phyloP scores from a whole-genome alignment of 2,888 invertebrate genomes.

The Drosophila koepferae region DNA sequence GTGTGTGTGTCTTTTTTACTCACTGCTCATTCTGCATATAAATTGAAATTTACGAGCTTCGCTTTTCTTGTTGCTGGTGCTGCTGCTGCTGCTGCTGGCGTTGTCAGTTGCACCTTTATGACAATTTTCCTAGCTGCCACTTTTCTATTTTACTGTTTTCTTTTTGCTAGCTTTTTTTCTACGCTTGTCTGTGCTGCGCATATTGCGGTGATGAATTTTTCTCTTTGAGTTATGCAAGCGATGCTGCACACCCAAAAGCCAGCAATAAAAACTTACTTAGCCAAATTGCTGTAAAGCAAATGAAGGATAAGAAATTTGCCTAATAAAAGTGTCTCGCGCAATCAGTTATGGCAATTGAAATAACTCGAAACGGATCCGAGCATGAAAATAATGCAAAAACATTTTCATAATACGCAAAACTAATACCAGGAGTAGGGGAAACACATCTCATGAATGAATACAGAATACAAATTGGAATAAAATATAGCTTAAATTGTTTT shows the following conservation, averaged over 20 bases:
- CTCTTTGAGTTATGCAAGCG: conserved; percentile 74
- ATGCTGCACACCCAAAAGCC: conserved; percentile 20
- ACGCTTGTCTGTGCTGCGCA: conserved; percentile 63
- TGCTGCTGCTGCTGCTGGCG: conserved; percentile 31
- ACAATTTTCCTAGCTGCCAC: conserved; percentile 77
- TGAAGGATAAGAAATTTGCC: conserved; percentile 65
- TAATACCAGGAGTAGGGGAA: not conserved
- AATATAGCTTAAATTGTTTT: not conserved
- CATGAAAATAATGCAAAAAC: not conserved
- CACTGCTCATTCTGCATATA: conserved; percentile 83
- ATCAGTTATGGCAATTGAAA: conserved; percentile 13
- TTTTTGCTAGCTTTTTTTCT: conserved; percentile 22
- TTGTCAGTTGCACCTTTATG: conserved; percentile 83
- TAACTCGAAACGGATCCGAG: not conserved
- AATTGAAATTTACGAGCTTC: conserved; percentile 83
- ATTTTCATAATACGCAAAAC: not conserved
- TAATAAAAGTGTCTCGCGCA: conserved; percentile 50
- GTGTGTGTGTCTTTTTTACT: conserved; percentile 44
- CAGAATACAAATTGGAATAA: not conserved
- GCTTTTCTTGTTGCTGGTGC: conserved; percentile 24
- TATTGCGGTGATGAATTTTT: conserved; percentile 83
- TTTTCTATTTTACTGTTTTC: conserved; percentile 55
- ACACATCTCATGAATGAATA: not conserved
- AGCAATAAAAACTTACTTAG: conserved; percentile 72
- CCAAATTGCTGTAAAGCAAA: conserved; percentile 70